These are phyloP conservation scores for Sebastiscus tertius DNA, from an alignment of 2,797 vertebrate genomes.

Conservation along the genomic window DNA sequence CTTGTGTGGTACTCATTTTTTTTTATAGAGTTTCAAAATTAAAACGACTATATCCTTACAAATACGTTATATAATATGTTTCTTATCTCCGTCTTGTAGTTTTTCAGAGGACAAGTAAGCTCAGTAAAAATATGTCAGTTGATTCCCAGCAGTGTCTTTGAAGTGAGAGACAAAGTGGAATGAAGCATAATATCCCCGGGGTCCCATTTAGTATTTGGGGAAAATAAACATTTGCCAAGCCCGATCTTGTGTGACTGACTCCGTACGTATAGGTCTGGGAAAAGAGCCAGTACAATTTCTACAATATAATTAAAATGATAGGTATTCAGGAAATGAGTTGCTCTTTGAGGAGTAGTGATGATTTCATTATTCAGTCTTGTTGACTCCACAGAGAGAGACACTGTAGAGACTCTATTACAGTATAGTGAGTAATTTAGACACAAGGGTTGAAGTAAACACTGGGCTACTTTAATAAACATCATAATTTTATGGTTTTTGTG, in stretches of 20 bases:
- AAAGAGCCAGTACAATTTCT: slow-evolving; percentile 60
- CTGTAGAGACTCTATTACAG: not conserved
- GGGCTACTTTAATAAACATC: slow-evolving; percentile 16
- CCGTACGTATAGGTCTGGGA: slow-evolving; percentile 65
- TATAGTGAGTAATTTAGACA: not conserved
- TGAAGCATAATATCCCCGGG: slow-evolving; percentile 76
- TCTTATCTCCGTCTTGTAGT: not conserved
- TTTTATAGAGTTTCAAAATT: not conserved
- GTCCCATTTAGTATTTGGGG: slow-evolving; percentile 74
- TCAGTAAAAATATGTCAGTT: slow-evolving; percentile 47
- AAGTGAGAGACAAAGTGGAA: slow-evolving; percentile 75
- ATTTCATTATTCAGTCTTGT: slow-evolving; percentile 56
- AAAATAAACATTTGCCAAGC: slow-evolving; percentile 82
- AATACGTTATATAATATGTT: slow-evolving; percentile 10
- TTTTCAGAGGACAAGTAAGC: slow-evolving; percentile 26
- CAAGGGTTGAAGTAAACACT: slow-evolving; percentile 14
- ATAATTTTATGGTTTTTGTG: slow-evolving; percentile 7
- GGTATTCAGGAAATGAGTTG: slow-evolving; percentile 60
- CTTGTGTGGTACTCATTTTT: slow-evolving; percentile 1
- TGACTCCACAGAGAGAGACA: slow-evolving; percentile 28
- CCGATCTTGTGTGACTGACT: slow-evolving; percentile 74
- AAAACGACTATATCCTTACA: not conserved
- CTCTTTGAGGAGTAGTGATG: slow-evolving; percentile 41
- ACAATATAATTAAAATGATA: slow-evolving; percentile 71
- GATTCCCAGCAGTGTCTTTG: slow-evolving; percentile 73